Evolutionary conservation across 92 coral and sea anemone species (phyloP).

Genomic region (Umimayanthus chanpuru): DNA sequence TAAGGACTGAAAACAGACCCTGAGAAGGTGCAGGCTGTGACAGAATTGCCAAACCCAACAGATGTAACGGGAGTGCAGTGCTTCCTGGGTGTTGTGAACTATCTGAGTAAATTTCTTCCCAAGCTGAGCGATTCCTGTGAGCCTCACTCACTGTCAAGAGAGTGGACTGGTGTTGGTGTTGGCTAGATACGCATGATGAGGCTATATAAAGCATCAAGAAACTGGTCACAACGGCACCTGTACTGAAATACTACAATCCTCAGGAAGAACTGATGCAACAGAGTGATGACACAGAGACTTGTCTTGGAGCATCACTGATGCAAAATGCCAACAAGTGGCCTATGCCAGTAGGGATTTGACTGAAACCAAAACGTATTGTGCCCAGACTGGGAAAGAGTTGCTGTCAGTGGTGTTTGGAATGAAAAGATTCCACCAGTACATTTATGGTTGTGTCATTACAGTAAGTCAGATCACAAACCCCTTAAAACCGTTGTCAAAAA

Average conservation of each 20-base stretch:
- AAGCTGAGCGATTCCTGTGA: conserved; percentile 29
- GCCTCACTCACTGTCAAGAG: conserved; percentile 45
- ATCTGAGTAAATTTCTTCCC: conserved; percentile 42
- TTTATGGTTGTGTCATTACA: too few relatives aligned
- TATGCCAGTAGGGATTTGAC: conserved; percentile 11
- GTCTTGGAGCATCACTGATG: background rate
- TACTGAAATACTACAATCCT: conserved; percentile 12
- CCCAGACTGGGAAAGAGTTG: background rate
- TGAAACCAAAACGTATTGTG: background rate
- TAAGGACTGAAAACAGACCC: too few relatives aligned
- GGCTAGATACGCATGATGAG: background rate
- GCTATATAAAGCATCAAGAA: background rate
- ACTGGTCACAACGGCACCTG: background rate
- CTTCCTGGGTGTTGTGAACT: conserved; percentile 26
- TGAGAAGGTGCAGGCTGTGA: too few relatives aligned
- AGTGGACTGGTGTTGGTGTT: background rate
- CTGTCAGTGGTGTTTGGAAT: conserved; percentile 6
- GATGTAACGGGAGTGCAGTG: conserved; percentile 51
- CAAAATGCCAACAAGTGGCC: conserved; percentile 12
- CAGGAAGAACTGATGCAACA: background rate
- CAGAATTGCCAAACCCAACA: conserved; percentile 28
- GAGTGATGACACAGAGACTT: conserved; percentile 4
- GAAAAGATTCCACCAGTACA: conserved; percentile 1
- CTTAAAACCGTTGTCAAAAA: background rate
- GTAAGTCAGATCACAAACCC: background rate